Base-by-base conservation (phyloP, 1,140 invertebrate species). In the Drosophila pseudoobscura region DNA sequence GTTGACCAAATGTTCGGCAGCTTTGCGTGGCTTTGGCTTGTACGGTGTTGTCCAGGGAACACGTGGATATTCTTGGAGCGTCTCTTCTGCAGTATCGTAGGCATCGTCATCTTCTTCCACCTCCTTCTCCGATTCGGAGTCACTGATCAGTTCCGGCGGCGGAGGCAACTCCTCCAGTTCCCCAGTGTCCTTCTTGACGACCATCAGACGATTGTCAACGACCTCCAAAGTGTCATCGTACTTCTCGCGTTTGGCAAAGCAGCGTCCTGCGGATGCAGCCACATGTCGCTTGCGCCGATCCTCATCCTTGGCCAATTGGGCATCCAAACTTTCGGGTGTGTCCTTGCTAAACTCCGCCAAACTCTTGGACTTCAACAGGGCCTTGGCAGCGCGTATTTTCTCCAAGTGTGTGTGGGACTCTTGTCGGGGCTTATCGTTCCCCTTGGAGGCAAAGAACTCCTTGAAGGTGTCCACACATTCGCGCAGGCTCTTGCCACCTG, bases 141-240 rank as follows among this genome's bases (percentile, higher is more conserved):
- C 83, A 50, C 66, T 76, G 13, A 87, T 68, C 0, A 87, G 35
- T 1, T 24, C 61, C 6, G 83, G 83, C 5, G 83, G 75, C 2
- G 75, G 65, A 0, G 80, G 85, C n/a, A 80, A 54, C 31, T 84
- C 78, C 29, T 68, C 62, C 15, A 89, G n/a, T 9, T 65, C 64
- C 1, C 90, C 90, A 0, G 89, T 63, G 24, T 75, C 71, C 49
- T 80, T 87, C 20, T 91, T 87, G 0, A 90, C 74, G n/a, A 91
- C 73, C 60, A 91, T 65, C 50, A 91, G 49, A 6, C 74, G 65
- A 29, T 82, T 76, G 24, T 91, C 70, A 0, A 91, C 58, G 3
- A 91, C 80, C 6, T 91, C 90, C 2, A 91, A 43, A 0, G 61
- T 70, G 45, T 91, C 90, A 1, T 91, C 78, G 41, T 80, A 89